Base-by-base conservation (phyloP, 2,113 vertebrate genomes). In the Centrocercus urophasianus region DNA sequence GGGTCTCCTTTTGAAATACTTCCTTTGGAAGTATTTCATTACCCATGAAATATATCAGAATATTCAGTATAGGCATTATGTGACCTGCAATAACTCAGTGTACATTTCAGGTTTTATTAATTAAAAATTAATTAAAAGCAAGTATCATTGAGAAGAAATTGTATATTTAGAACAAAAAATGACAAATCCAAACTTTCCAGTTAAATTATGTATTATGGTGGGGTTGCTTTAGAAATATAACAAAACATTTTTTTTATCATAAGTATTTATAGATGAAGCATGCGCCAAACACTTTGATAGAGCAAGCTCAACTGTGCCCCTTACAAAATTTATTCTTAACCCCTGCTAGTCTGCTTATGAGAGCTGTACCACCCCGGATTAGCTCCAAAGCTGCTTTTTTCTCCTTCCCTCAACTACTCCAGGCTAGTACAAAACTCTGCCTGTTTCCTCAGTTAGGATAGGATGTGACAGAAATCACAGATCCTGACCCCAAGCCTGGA, bases 241-340 rank as follows among this genome's bases (percentile, higher is more conserved):
- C 36, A 57, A 4, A 22, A 16, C 18, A n/a, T 11, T 8, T 63
- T 54, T 1, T 8, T 9, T 1, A 0, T n/a, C 8, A 1, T 38
- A 40, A 14, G 5, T 20, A 72, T 42, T 70, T 85, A 7, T 18
- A 28, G 42, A 69, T 42, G 0, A 82, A 72, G 13, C 7, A 36
- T 20, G 4, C 14, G 18, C 13, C 13, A 36, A 11, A 5, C 4
- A 36, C 11, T 80, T 28, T 64, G 30, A 22, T 2, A 47, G 14
- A 83, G 19, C 13, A 65, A 76, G 21, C 15, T 11, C 3, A 47
- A 70, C 18, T 18, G 7, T 11, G 5, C 38, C 16, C 7, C 4
- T 21, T 27, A 54, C 22, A 89, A 60, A 86, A 70, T 3, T 4
- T 34, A 38, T 13, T 54, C 7, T 38, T 80, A 60, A 11, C 5